Conservation (phyloP, 1,140 invertebrate genomes). For the Octopus bimaculoides region DNA sequence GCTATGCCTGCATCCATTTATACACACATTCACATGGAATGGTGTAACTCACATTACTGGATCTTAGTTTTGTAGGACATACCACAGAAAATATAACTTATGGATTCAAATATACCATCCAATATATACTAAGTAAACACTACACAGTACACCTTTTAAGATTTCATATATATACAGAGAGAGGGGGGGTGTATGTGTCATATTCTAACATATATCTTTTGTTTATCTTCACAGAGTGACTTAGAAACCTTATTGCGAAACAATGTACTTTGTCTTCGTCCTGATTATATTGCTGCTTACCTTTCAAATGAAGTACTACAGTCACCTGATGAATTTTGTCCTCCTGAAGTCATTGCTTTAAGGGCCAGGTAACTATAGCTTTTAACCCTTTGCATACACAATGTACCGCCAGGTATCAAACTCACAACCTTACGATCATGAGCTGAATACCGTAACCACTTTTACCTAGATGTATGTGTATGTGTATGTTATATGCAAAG, state of each 20-base stretch:
- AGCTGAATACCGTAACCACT: not conserved
- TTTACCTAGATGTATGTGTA: not conserved
- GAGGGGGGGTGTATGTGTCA: too few species aligned
- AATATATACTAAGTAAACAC: too few species aligned
- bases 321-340: constrained; percentile 53
- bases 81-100: too few species aligned
- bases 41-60: too few species aligned
- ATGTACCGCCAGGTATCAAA: not conserved
- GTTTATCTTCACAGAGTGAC: constrained; percentile 52
- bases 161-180: too few species aligned
- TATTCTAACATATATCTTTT: not conserved
- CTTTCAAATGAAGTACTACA: constrained; percentile 55
- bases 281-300: constrained; percentile 63
- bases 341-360: constrained; percentile 33
- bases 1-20: too few species aligned
- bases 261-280: constrained; percentile 60
- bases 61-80: too few species aligned
- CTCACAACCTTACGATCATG: too few species aligned
- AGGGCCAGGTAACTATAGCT: constrained; percentile 28
- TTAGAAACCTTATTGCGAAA: constrained; percentile 55
- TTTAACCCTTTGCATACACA: not conserved
- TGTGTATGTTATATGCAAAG: too few species aligned
- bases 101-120: too few species aligned
- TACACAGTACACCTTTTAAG: too few species aligned
- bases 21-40: too few species aligned